Base-by-base conservation (phyloP, 2,113 vertebrate species). In the Theropithecus gelada region DNA sequence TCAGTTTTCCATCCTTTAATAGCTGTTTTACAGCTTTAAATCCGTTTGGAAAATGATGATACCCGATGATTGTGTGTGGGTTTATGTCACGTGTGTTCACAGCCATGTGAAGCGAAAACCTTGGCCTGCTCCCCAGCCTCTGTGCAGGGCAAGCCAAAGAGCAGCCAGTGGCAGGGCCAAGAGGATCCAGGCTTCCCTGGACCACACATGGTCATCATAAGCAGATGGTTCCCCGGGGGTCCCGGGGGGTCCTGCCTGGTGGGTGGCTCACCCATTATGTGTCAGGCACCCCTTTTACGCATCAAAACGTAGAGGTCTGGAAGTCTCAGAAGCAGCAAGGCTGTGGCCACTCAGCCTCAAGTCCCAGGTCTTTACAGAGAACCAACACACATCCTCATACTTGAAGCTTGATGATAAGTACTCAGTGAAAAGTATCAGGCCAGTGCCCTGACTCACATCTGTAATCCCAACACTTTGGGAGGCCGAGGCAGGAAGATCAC, bases 31-130 rank as follows among this genome's bases (percentile, higher is more conserved):
- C 11, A 75, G 72, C 3, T 18, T 4, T 25, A 55, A 25, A 57
- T 32, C 8, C 1, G 1, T 43, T 50, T 38, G 17, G 45, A 73
- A 88, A 64, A 3, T 1, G 11, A 3, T 0, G 23, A 6, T 4
- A 1, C 12, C 8, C 0, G 10, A 30, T 48, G 64, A 4, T 0
- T 18, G 52, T 3, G 5, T 13, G 10, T 17, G 83, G 2, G 8
- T 27, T 30, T 1, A 1, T 1, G 0, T 3, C 2, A 0, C 13
- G 5, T 38, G 43, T 32, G 8, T 50, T 25, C 35, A 13, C 50
- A 48, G 76, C 22, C 20, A 3, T 12, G 23, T 10, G 57, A 57
- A 14, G 13, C 1, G 4, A 38, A 12, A 32, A 5, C 17, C 1
- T 5, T 2, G 2, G 32, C 5, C 2, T 12, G 22, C 20, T 8